These are phyloP conservation scores for Heliconius himera DNA, from an alignment of 1,140 invertebrate species.

Conservation along the genomic window DNA sequence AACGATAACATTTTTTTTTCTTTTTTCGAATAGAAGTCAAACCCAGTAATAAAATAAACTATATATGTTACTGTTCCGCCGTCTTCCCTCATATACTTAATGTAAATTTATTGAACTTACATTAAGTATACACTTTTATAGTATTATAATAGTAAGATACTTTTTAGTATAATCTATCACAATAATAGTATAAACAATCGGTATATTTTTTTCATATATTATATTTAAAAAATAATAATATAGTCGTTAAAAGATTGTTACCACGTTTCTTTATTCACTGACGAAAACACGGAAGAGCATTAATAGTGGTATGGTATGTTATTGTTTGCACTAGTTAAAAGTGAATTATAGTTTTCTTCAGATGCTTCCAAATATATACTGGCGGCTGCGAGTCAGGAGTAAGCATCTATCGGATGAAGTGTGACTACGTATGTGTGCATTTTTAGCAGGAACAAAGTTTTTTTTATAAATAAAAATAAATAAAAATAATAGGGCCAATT, in stretches of 20 bases:
- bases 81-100: too few species aligned
- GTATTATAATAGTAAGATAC: too few species aligned
- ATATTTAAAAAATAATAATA: neutral
- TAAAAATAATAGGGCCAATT: too few species aligned
- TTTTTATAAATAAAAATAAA: too few species aligned
- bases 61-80: too few species aligned
- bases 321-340: conserved; percentile 38
- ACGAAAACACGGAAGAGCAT: conserved; percentile 23
- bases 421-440: conserved; percentile 24
- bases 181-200: too few species aligned
- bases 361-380: conserved; percentile 35
- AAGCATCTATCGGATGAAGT: conserved; percentile 30
- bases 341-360: conserved; percentile 30
- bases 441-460: neutral
- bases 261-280: neutral
- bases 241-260: neutral
- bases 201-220: neutral
- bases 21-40: too few species aligned
- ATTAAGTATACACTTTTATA: too few species aligned
- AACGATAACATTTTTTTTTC: too few species aligned
- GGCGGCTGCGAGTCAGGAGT: conserved; percentile 13
- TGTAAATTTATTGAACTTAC: too few species aligned
- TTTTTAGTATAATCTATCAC: too few species aligned
- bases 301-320: conserved; percentile 28
- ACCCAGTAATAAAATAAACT: too few species aligned